Conservation (phyloP, 2,797 vertebrate species). For the Thamnophis elegans region DNA sequence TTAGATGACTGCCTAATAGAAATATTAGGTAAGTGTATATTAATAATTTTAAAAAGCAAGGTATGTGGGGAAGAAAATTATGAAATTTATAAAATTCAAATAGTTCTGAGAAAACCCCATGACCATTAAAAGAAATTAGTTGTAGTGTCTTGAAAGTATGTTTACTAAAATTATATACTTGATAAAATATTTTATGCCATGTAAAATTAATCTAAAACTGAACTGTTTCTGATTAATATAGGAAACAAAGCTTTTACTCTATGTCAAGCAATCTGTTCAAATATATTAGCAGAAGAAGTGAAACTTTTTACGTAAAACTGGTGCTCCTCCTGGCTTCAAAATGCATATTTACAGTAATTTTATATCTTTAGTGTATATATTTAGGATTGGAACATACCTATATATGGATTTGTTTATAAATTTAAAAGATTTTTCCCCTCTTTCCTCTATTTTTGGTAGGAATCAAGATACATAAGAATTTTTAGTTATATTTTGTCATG, state of each 20-base stretch:
- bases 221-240: background rate
- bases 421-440: conserved; percentile 47
- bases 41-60: background rate
- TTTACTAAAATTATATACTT: conserved; percentile 33
- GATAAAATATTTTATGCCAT: conserved; percentile 33
- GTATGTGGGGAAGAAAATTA: background rate
- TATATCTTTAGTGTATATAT: conserved; percentile 36
- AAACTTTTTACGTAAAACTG: conserved; percentile 32
- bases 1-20: background rate
- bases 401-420: conserved; percentile 38
- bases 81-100: background rate
- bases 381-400: conserved; percentile 25
- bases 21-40: background rate
- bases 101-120: conserved; percentile 47
- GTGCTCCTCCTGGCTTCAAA: conserved; percentile 41
- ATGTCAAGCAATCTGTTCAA: conserved; percentile 20
- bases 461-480: conserved; percentile 48
- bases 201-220: conserved; percentile 44
- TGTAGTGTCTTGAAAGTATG: conserved; percentile 40
- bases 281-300: conserved; percentile 41
- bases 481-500: conserved; percentile 27
- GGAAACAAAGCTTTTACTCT: conserved; percentile 4
- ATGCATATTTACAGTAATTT: conserved; percentile 50
- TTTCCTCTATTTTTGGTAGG: conserved; percentile 30
- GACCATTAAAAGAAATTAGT: conserved; percentile 38